Conservation (phyloP, 2,797 vertebrate genomes). For the Hypotaenidia philippensis region DNA sequence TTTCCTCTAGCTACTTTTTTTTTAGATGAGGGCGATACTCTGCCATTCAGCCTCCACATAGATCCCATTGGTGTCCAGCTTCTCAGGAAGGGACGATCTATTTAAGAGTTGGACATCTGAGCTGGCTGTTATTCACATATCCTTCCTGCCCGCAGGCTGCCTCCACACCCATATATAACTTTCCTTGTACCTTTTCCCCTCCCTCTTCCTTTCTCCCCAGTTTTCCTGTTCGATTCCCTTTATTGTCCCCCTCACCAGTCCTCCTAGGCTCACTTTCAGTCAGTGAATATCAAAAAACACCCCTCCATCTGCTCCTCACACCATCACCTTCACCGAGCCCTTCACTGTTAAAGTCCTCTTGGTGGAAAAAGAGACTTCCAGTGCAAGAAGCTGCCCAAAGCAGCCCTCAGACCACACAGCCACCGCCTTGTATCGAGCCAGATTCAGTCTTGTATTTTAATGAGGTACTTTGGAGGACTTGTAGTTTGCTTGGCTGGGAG, state of each 20-base stretch:
- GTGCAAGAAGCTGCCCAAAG: neutral
- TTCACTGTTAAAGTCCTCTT: accelerated
- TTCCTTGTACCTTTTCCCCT: neutral
- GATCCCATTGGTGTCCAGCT: neutral
- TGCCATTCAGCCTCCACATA: neutral
- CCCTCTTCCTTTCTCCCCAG: neutral
- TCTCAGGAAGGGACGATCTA: neutral
- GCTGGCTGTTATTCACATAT: neutral
- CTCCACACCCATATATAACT: neutral
- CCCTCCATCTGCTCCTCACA: neutral
- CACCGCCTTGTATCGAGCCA: accelerated
- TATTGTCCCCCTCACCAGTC: neutral
- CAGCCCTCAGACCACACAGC: neutral
- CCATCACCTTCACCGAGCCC: accelerated
- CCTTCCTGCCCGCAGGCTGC: neutral
- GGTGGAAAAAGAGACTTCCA: neutral
- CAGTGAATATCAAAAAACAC: neutral
- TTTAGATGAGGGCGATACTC: neutral
- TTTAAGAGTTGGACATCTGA: neutral
- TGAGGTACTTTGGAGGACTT: neutral
- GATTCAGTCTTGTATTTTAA: neutral
- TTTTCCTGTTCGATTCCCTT: neutral
- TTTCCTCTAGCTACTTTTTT: neutral
- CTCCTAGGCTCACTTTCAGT: neutral
- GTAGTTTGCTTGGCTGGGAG: neutral